phyloP scores from a whole-genome alignment of 2,888 invertebrate genomes.

The Mesorhabditis spiculigera region DNA sequence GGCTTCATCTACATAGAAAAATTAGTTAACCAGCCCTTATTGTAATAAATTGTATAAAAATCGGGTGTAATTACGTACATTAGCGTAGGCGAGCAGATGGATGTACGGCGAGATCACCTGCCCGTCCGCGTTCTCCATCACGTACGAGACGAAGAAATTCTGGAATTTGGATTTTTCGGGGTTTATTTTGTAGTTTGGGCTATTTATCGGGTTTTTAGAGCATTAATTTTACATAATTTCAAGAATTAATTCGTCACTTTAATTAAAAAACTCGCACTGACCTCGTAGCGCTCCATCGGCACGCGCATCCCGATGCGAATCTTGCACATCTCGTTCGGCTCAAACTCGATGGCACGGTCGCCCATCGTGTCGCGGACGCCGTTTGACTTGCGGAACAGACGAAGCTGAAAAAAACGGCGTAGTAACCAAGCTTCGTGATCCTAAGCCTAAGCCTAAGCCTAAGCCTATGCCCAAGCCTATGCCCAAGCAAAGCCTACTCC shows the following conservation, averaged over 20 bases:
- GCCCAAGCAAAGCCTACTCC: neutral
- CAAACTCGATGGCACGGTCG: neutral
- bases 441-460: too few species aligned
- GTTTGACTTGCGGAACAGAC: neutral
- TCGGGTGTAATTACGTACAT: too few species aligned
- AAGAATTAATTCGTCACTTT: neutral
- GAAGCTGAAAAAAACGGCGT: neutral
- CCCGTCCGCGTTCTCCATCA: neutral
- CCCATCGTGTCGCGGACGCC: neutral
- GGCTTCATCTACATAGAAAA: too few species aligned
- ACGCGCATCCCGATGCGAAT: neutral
- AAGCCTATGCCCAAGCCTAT: neutral
- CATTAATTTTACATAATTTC: neutral
- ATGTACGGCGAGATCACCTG: slow-evolving; percentile 2
- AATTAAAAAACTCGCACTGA: neutral
- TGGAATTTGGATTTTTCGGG: neutral
- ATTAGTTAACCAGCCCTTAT: too few species aligned
- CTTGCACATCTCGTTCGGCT: neutral
- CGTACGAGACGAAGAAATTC: neutral
- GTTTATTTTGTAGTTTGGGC: neutral
- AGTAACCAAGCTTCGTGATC: neutral
- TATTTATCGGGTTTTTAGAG: neutral
- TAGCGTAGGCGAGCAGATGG: neutral
- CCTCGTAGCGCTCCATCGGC: neutral
- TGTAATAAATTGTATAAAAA: too few species aligned